Percentiles rank a stretch among this genome's conserved stretches.
Conservation (phyloP, 2,797 vertebrate genomes). For the Vireo griseus region DNA sequence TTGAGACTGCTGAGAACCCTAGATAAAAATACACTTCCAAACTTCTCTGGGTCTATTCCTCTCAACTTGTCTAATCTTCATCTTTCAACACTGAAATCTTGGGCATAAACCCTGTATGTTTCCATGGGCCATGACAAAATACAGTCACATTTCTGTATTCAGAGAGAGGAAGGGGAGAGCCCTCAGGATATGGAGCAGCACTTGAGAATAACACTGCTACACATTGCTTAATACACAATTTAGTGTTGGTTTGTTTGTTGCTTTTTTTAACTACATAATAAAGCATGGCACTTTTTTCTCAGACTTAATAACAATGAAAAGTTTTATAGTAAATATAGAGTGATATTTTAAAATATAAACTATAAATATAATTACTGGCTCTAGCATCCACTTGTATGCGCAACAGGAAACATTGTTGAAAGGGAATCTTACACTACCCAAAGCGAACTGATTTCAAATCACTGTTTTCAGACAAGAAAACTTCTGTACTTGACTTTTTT, state of each 20-base stretch:
- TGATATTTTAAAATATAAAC: neutral
- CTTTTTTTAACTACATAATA: neutral
- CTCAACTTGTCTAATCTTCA: neutral
- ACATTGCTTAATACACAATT: neutral
- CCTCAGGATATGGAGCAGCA: neutral
- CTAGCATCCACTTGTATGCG: rapidly evolving
- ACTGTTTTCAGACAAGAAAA: neutral
- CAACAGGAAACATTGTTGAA: neutral
- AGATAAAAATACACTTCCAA: neutral
- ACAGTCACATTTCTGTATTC: neutral
- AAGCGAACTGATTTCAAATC: neutral
- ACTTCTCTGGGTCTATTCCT: neutral
- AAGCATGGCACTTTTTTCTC: neutral
- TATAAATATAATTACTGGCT: neutral
- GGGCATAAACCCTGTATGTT: neutral
- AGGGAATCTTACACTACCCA: neutral
- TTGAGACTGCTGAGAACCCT: neutral
- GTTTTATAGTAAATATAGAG: neutral
- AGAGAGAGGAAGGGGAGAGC: neutral
- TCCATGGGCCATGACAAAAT: neutral
- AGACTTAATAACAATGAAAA: neutral
- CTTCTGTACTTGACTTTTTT: slow-evolving; percentile 71
- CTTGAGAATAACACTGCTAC: neutral
- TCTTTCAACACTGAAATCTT: neutral
- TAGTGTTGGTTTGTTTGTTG: neutral